Evolutionary conservation across 2,113 vertebrate genomes (phyloP), one percentile per base, ranked within the genome.

Genomic region (Dasyprocta punctata): DNA sequence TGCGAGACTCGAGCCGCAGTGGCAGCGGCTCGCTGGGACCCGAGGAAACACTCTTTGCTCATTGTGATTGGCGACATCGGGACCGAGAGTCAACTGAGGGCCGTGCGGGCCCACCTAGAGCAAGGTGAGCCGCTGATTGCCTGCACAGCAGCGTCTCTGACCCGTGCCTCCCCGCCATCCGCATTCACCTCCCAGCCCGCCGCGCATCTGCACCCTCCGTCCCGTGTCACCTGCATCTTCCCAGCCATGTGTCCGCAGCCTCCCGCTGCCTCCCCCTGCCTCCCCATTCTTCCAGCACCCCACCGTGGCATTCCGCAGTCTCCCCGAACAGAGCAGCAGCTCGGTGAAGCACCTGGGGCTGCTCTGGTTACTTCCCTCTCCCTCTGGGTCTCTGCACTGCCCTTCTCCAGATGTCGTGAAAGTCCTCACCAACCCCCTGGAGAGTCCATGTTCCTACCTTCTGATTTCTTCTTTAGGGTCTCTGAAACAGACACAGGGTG

Each of bases 11-110:
- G 63, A 92, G 82, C 92, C 44, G 60, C 88, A 9, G 89, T 82
- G 92, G 96, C 97, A 14, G 95, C 97, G 65, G 98, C 97, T 60
- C 90, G 93, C 90, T 96, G 98, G 98, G 97, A 98, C 94, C 97
- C 49, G n/a, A 94, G 98, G 84, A 98, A 98, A 84, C 98, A 99
- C 93, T 99, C 99, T 91, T 98, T 99, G 98, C 99, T 99, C n/a
- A 99, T 99, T n/a, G 99, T 99, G 60, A 99, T 99, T 95, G 99
- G 99, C 20, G 99, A 99, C 80, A 98, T 99, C 91, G 98, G 98
- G 67, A 98, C 98, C 26, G 98, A 99, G 85, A 98, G 98, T 86
- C 99, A 99, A 78, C 99, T 99, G 30, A 98, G 98, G 90, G 98
- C 98, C 65, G 98, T 99, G 97, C 98, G 99, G 97, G 98, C 97